Evolutionary conservation across 64 coral and sea anemone species (phyloP), one percentile per base, ranked within the genome.

Genomic region (Platygyra sinensis): DNA sequence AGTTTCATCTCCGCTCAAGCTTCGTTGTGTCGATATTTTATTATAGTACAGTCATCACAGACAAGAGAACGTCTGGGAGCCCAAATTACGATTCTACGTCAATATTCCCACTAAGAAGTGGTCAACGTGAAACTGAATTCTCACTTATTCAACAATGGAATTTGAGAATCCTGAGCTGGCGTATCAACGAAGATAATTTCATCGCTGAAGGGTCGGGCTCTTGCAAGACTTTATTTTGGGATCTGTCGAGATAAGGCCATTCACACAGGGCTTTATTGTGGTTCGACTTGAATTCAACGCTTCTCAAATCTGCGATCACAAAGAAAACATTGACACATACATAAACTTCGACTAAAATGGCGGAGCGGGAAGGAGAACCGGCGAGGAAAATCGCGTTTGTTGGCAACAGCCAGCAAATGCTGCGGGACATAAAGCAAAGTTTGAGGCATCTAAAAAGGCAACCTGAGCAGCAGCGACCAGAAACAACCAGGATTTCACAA

Each of bases 341-440:
- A 72, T 64, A 72, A 76, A 88, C 57, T 88, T 36, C 72, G 14
- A 67, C 62, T 25, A 82, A 90, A 51, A 91, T 91, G 92, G 78
- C 92, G 80, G 87, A 83, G 12, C 65, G 65, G 65, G 65, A 69
- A 86, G 86, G 82, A 89, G 87, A 94, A 75, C 74, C 69, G 17
- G 30, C 67, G 36, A 89, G 86, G 85, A 91, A 61, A 16, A 78
- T 77, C 72, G 28, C 84, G n/a, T 88, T 78, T 24, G 88, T 97
- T n/a, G 90, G 91, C 55, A 97, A 97, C 69, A 93, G 88, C 72
- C 95, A 97, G 16, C 89, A 91, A 88, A 97, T 97, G 95, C 77
- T 97, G 10, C 67, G 84, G 8, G 95, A 97, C 64, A 97, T 97
- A 22, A 90, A 89, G 10, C 88, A 97, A 60, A 97, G 92, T 71